phyloP scores from a whole-genome alignment of 2,113 vertebrate genomes.

The Centropristis striata region DNA sequence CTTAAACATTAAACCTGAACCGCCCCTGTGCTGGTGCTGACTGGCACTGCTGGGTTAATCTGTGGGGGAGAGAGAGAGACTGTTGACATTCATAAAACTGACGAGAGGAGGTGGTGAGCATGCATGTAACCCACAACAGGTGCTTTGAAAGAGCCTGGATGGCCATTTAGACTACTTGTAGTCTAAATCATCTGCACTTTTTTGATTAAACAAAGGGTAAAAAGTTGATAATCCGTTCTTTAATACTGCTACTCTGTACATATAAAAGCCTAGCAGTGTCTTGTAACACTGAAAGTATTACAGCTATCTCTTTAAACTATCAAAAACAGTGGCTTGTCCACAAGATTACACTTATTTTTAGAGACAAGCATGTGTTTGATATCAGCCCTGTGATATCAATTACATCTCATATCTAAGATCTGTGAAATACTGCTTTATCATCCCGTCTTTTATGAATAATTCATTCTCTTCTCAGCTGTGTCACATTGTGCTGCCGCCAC shows the following conservation, averaged over 20 bases:
- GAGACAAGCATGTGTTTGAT: constrained; percentile 38
- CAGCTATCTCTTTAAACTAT: constrained; percentile 21
- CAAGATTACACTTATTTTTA: constrained; percentile 31
- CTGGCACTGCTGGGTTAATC: constrained; percentile 64
- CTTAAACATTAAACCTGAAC: constrained; percentile 83
- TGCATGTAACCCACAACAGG: constrained; percentile 6
- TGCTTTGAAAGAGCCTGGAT: not conserved
- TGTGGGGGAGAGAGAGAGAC: constrained; percentile 28
- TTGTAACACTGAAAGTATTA: constrained; percentile 15
- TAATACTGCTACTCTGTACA: not conserved
- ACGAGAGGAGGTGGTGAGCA: constrained; percentile 16
- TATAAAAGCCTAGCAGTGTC: not conserved
- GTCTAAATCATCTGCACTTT: not conserved
- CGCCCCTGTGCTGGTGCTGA: constrained; percentile 47
- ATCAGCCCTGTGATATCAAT: constrained; percentile 44
- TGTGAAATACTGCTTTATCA: constrained; percentile 66
- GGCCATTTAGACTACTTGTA: not conserved
- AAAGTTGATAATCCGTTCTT: constrained; percentile 9
- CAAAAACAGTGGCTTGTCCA: constrained; percentile 34
- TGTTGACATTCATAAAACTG: constrained; percentile 37
- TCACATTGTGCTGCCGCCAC: not conserved
- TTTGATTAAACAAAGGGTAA: not conserved
- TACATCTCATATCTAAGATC: constrained; percentile 56
- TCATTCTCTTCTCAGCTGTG: constrained; percentile 44
- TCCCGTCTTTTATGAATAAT: constrained; percentile 62